A percentile compares a stretch with the other conserved stretches of the same genome.
Conservation (phyloP, 2,888 invertebrate species). For the Agonopterix alstromeriana region DNA sequence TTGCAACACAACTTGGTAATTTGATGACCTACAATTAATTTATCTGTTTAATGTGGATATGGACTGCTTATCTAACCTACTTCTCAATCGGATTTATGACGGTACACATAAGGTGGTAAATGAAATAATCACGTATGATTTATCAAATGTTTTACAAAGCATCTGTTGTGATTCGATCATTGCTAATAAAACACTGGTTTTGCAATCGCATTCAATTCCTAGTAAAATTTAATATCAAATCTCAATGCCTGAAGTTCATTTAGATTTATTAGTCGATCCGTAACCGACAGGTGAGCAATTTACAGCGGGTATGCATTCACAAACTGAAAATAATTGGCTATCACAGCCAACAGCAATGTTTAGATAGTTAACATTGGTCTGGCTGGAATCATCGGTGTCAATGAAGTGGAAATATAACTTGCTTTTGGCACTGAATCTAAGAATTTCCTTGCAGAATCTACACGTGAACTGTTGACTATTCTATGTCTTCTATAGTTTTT, state of each 20-base stretch:
- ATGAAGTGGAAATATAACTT: constrained; percentile 57
- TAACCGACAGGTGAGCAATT: constrained; percentile 46
- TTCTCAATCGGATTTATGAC: too few species aligned
- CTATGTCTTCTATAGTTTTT: too few species aligned
- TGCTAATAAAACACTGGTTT: too few species aligned
- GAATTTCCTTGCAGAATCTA: constrained; percentile 38
- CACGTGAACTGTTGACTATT: constrained; percentile 22
- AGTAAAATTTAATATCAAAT: constrained; percentile 13
- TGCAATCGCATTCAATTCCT: not conserved
- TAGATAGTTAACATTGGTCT: constrained; percentile 22
- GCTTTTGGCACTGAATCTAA: constrained; percentile 53
- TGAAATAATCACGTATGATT: too few species aligned
- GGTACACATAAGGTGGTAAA: too few species aligned
- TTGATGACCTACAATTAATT: too few species aligned
- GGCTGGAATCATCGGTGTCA: constrained; percentile 55
- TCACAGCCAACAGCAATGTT: constrained; percentile 48
- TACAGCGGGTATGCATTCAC: constrained; percentile 40
- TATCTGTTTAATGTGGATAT: too few species aligned
- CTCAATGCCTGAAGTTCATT: constrained; percentile 22
- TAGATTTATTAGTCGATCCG: constrained; percentile 53
- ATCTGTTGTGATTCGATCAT: too few species aligned
- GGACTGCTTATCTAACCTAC: too few species aligned
- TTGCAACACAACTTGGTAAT: too few species aligned
- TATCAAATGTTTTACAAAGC: too few species aligned
- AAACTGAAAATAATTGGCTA: constrained; percentile 54